phyloP scores from a whole-genome alignment of 2,888 invertebrate genomes.

The Drosophila longiperda region DNA sequence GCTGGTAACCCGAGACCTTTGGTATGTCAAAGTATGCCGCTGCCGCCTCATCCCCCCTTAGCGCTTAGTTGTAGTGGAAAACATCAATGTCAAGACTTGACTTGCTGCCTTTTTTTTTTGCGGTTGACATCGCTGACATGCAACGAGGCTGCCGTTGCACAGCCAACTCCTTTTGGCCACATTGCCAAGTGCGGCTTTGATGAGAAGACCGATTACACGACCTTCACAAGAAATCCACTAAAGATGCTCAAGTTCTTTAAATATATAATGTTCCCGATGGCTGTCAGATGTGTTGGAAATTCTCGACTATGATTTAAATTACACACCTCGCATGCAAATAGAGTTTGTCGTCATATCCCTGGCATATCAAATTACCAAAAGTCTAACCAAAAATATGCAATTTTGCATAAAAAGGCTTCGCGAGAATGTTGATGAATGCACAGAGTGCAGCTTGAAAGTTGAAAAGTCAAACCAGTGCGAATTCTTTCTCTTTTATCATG shows the following conservation, averaged over 20 bases:
- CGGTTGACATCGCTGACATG: slow-evolving; percentile 62
- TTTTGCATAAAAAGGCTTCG: slow-evolving; percentile 55
- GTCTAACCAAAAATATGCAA: slow-evolving; percentile 73
- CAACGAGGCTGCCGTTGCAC: slow-evolving; percentile 15
- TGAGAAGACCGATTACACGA: slow-evolving; percentile 14
- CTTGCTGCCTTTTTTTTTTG: slow-evolving; percentile 57
- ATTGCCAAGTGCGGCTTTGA: slow-evolving; percentile 43
- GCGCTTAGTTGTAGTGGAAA: slow-evolving; percentile 7
- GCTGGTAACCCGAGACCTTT: slow-evolving; percentile 69
- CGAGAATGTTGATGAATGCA: neutral
- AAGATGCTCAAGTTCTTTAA: neutral
- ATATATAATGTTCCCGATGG: slow-evolving; percentile 7
- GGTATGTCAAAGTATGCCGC: slow-evolving; percentile 61
- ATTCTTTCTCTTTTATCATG: slow-evolving; percentile 10
- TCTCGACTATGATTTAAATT: slow-evolving; percentile 9
- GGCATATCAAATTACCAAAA: slow-evolving; percentile 60
- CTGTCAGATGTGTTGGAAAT: slow-evolving; percentile 2
- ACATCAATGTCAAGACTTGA: slow-evolving; percentile 68
- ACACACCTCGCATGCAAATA: neutral
- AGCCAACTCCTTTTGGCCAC: slow-evolving; percentile 28
- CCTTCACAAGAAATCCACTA: slow-evolving; percentile 2
- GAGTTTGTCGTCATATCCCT: neutral
- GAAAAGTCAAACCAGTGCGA: slow-evolving; percentile 37
- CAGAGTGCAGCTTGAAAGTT: slow-evolving; percentile 17
- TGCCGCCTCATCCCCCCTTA: neutral